A percentile compares a stretch with the other conserved stretches of the same genome.
Evolutionary conservation across 2,888 invertebrate species (phyloP).

Genomic region (Platycheirus albimanus): DNA sequence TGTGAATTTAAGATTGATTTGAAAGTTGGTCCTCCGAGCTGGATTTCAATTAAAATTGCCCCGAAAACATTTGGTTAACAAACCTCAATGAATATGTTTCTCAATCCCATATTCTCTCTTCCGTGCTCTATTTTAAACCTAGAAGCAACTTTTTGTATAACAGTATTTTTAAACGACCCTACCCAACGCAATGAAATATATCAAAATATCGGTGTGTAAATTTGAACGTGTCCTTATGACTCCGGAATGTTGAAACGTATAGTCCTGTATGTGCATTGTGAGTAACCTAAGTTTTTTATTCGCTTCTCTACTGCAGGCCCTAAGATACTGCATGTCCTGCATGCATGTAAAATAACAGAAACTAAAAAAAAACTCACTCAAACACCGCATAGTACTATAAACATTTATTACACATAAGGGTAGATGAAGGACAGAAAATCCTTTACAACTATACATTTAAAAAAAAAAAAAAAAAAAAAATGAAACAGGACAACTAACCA

Average conservation of each 20-base stretch:
- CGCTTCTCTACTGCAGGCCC: conserved; percentile 14
- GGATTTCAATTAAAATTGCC: too few species aligned
- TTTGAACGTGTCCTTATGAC: conserved; percentile 34
- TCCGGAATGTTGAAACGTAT: not conserved
- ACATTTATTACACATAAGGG: conserved; percentile 46
- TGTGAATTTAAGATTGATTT: too few species aligned
- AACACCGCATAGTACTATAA: conserved; percentile 59
- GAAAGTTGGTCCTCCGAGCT: too few species aligned
- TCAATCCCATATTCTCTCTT: too few species aligned
- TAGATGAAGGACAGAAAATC: not conserved
- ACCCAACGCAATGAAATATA: conserved; percentile 27
- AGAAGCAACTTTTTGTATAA: conserved; percentile 6
- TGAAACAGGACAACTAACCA: conserved; percentile 54
- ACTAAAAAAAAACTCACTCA: conserved; percentile 25
- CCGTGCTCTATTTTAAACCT: too few species aligned
- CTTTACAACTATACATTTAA: conserved; percentile 20
- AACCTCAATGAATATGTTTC: too few species aligned
- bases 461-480: conserved; percentile 8
- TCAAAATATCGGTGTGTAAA: conserved; percentile 27
- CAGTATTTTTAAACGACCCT: conserved; percentile 14
- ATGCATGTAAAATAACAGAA: conserved; percentile 46
- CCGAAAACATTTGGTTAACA: too few species aligned
- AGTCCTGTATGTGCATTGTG: not conserved
- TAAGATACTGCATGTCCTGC: conserved; percentile 26
- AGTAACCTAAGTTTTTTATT: not conserved